Evolutionary conservation across 2,888 invertebrate genomes (phyloP).

Genomic region (Erpobdella octoculata): DNA sequence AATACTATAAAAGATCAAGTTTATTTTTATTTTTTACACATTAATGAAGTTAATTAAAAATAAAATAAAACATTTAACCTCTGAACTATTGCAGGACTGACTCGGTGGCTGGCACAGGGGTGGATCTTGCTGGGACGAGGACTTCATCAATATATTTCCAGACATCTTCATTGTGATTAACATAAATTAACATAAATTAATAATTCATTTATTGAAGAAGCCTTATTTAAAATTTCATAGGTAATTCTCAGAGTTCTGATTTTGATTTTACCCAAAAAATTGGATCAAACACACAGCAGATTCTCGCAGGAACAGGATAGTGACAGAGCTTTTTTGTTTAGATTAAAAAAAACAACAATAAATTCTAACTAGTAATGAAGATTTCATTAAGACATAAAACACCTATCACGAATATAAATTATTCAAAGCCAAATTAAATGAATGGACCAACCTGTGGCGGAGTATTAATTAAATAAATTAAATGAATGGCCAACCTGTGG

Average conservation of each 20-base stretch:
- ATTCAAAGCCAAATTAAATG: no score
- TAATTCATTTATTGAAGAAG: no score
- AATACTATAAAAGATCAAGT: background rate
- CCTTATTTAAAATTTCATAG: no score
- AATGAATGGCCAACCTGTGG: background rate
- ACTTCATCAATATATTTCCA: conserved; percentile 17
- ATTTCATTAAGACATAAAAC: background rate
- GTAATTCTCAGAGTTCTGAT: no score
- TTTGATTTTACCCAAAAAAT: no score
- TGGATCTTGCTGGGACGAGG: conserved; percentile 18
- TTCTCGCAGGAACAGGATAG: no score
- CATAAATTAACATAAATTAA: background rate
- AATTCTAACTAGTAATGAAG: background rate
- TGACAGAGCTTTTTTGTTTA: no score
- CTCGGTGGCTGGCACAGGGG: conserved; percentile 19
- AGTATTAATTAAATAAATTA: background rate
- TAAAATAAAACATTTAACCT: background rate
- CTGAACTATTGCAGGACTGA: conserved; percentile 23
- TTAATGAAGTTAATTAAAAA: conserved; percentile 7
- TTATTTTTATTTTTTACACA: no score
- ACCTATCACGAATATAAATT: background rate
- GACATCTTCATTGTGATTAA: background rate
- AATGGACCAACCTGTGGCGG: no score
- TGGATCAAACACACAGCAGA: no score
- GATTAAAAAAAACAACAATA: no score